Percentiles rank a stretch among this genome's conserved stretches.
Conservation (phyloP, 2,113 vertebrate species). For the Mus musculus region DNA sequence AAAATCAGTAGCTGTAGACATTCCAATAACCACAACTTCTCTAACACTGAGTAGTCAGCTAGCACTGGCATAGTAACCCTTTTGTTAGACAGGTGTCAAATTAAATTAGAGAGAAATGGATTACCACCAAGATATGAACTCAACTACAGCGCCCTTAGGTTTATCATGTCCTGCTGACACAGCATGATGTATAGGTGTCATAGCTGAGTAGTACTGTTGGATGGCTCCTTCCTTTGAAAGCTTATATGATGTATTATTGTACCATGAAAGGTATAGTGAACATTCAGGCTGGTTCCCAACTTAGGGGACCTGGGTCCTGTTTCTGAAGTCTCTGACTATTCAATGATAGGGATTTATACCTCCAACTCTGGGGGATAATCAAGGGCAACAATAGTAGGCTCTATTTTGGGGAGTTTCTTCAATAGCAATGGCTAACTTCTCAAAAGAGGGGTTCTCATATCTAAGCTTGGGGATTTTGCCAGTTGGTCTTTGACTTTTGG, state of each 20-base stretch:
- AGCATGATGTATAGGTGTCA: not conserved
- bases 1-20: not conserved
- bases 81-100: not conserved
- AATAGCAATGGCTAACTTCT: not conserved
- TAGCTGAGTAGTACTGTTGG: not conserved
- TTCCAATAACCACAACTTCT: not conserved
- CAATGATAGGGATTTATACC: not conserved
- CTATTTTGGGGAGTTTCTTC: not conserved
- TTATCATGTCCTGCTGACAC: not conserved
- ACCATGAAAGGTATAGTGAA: not conserved
- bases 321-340: not conserved
- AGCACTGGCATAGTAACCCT: not conserved
- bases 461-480: not conserved
- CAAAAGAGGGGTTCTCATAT: not conserved
- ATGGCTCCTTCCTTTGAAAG: not conserved
- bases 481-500: not conserved
- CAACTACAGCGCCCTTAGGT: not conserved
- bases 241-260: not conserved
- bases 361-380: not conserved
- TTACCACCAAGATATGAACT: not conserved
- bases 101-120: not conserved
- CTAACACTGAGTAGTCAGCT: not conserved
- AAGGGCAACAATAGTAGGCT: not conserved
- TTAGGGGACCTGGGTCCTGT: not conserved
- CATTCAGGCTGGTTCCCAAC: not conserved